These are phyloP conservation scores for Nematopogon swammerdamellus DNA, from an alignment of 2,888 invertebrate species.

Conservation along the genomic window DNA sequence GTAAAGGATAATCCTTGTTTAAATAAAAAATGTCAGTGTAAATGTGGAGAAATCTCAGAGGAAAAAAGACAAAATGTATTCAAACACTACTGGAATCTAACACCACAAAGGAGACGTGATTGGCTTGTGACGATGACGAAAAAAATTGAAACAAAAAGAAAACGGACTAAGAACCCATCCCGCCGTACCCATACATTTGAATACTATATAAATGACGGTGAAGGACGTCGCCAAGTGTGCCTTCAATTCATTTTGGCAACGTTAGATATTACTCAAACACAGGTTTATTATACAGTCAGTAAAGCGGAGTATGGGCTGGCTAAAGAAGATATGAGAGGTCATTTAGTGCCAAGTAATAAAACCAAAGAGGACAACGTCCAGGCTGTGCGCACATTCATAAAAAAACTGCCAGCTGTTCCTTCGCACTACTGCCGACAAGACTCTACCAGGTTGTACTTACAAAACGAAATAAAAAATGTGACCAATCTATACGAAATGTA, in stretches of 20 bases:
- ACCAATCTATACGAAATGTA: constrained; percentile 2
- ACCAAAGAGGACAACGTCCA: not conserved
- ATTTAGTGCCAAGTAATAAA: constrained; percentile 1
- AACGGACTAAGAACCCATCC: not conserved
- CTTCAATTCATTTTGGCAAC: constrained; percentile 1
- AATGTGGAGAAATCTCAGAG: not conserved
- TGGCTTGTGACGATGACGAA: not conserved
- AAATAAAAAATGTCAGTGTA: not conserved
- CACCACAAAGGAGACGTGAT: not conserved
- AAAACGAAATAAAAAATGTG: not conserved
- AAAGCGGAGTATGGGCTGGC: not conserved
- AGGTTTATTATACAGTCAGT: constrained; percentile 1
- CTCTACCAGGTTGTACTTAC: constrained; percentile 1
- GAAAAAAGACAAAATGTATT: not conserved
- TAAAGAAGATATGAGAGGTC: constrained; percentile 2
- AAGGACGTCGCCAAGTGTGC: constrained; percentile 1
- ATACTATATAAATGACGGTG: constrained; percentile 1
- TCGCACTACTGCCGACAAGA: constrained; percentile 4
- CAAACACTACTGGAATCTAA: not conserved
- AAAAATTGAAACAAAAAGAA: not conserved
- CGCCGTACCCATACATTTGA: not conserved
- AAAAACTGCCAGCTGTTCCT: constrained; percentile 2
- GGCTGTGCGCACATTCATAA: not conserved
- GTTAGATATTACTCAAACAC: not conserved
- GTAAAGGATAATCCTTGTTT: not conserved